phyloP scores from a whole-genome alignment of 2,888 invertebrate species.

The Acholoe squamosa region DNA sequence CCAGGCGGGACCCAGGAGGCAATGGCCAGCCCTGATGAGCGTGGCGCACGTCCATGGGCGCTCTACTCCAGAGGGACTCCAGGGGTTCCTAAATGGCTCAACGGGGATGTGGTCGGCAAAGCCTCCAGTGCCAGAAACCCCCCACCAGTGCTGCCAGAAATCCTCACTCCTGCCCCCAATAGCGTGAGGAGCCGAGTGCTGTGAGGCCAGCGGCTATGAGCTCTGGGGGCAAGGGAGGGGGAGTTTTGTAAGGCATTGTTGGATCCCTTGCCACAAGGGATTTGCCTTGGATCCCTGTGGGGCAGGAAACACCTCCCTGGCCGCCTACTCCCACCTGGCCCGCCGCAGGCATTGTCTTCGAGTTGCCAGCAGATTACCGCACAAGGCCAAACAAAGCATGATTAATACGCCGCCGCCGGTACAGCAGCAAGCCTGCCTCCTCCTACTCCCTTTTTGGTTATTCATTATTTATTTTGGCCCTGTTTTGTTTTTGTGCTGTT shows the following conservation, averaged over 20 bases:
- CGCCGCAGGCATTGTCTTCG: slow-evolving; percentile 36
- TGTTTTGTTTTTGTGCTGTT: slow-evolving; percentile 9
- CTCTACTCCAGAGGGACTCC: background rate
- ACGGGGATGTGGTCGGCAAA: background rate
- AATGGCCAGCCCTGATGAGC: slow-evolving; percentile 41
- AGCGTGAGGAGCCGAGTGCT: background rate
- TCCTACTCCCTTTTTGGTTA: background rate
- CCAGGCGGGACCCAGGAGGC: background rate
- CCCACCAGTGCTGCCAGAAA: background rate
- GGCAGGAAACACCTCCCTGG: slow-evolving; percentile 20
- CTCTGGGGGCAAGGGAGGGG: background rate
- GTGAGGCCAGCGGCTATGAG: background rate
- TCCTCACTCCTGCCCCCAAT: slow-evolving; percentile 19
- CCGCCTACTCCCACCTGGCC: slow-evolving; percentile 22
- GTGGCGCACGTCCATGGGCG: background rate
- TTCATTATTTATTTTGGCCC: slow-evolving; percentile 55
- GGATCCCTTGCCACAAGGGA: slow-evolving; percentile 14
- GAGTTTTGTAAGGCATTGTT: slow-evolving; percentile 51
- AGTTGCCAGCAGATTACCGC: slow-evolving; percentile 35
- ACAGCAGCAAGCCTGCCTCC: slow-evolving; percentile 15
- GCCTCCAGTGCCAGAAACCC: slow-evolving; percentile 38
- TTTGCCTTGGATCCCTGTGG: background rate
- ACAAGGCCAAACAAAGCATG: slow-evolving; percentile 41
- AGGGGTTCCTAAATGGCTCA: slow-evolving; percentile 35
- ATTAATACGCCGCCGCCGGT: slow-evolving; percentile 35